Evolutionary conservation across 2,113 vertebrate species (phyloP), one percentile per base, ranked within the genome.

Genomic region (Petaurus breviceps): DNA sequence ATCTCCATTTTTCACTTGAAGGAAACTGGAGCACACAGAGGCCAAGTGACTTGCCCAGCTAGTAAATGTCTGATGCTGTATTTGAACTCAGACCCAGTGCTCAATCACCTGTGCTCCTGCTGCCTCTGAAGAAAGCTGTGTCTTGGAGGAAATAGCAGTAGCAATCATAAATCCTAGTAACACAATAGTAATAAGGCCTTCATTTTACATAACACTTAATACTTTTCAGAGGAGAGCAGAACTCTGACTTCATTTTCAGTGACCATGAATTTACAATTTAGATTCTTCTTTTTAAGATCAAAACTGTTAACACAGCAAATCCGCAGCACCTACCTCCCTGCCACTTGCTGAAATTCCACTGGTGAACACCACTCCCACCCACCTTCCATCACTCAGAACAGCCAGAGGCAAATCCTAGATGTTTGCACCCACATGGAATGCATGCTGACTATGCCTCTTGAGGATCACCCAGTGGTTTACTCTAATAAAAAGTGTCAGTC

Each of bases 401-500:
- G 96, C 97, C 92, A 95, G 94, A 97, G 93, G 92, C 93, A 96
- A 97, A 96, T 97, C 94, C 95, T 94, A 90, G 90, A 91, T 96
- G 96, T 97, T 93, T 95, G 92, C 94, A 97, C 97, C 97, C 68
- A 97, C 55, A 92, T 96, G 94, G 96, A 97, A 37, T 51, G 95
- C 98, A 95, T 94, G 97, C 95, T 98, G 95, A 94, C 95, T 95
- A 14, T 96, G 97, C 95, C 97, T 98, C 96, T 96, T 96, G 96
- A 97, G 96, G 92, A 98, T 51, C 93, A 96, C 96, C 96, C 96
- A 49, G 94, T 92, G 95, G 95, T 97, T 97, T 97, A 95, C 97
- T 98, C 96, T 84, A 96, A 95, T 96, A 97, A 97, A 96, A 96
- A 91, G 57, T 77, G 96, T 96, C 96, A 96, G 94, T 97, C 94